Conservation (phyloP, 2,113 vertebrate genomes). For the Lucifuga dentata region DNA sequence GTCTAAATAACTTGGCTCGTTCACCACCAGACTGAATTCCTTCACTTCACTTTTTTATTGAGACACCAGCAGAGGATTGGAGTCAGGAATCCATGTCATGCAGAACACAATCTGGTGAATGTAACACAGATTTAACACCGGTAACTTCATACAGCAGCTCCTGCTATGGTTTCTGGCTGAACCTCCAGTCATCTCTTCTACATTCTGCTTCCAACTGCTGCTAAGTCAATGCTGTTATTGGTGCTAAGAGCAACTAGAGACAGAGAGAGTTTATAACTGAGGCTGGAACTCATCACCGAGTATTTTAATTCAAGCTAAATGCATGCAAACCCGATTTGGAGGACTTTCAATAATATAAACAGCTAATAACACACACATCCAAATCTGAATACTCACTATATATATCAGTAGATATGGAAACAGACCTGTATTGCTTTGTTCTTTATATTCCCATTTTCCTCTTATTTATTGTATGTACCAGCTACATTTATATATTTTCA, state of each 20-base stretch:
- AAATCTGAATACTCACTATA: no score
- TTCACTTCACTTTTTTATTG: constrained; percentile 61
- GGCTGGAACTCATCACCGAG: no score
- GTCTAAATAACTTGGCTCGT: neutral
- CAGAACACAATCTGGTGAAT: constrained; percentile 60
- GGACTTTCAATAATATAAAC: no score
- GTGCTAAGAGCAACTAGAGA: constrained; percentile 13
- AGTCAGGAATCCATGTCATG: constrained; percentile 67
- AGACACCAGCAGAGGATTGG: constrained; percentile 60
- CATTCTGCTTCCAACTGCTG: constrained; percentile 32
- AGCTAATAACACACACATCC: no score
- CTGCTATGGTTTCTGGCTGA: constrained; percentile 38
- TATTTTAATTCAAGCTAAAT: no score
- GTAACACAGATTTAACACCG: constrained; percentile 62
- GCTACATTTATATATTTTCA: no score
- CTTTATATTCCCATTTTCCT: no score
- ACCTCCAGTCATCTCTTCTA: constrained; percentile 16
- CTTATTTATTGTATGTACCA: no score
- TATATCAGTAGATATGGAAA: no score
- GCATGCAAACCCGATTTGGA: no score
- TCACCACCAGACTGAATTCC: constrained; percentile 35
- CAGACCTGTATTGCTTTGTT: no score
- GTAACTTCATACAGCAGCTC: constrained; percentile 34
- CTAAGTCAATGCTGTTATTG: constrained; percentile 40
- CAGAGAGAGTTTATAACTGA: no score